Percentiles rank a stretch among this genome's conserved stretches.
Evolutionary conservation across 1,140 invertebrate species (phyloP).

Genomic region (Yoshiicerus persimilis): DNA sequence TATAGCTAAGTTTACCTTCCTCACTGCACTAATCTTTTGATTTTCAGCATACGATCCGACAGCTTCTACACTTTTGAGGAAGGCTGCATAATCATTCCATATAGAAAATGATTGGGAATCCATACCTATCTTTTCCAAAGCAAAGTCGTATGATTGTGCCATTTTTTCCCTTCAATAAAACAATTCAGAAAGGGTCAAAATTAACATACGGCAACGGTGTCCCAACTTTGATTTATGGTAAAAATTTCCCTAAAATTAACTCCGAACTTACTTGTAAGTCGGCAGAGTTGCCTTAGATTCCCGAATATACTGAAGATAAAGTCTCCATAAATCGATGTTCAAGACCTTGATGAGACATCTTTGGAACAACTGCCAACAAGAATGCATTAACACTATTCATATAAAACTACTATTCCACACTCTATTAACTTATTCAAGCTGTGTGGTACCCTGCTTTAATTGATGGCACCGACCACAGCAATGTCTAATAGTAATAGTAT

Average conservation of each 20-base stretch:
- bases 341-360: constrained; percentile 96
- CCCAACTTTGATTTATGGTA: too few relatives aligned
- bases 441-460: neutral
- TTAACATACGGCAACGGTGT: too few relatives aligned
- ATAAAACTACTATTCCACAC: neutral
- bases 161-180: constrained; percentile 84
- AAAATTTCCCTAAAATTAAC: neutral
- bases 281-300: constrained; percentile 92
- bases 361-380: constrained; percentile 83
- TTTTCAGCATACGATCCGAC: constrained; percentile 98
- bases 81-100: constrained; percentile 97
- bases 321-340: constrained; percentile 98
- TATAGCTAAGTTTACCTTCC: constrained; percentile 69
- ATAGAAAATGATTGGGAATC: constrained; percentile 94
- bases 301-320: constrained; percentile 96
- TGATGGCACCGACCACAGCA: neutral
- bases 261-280: constrained; percentile 83
- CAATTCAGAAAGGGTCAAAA: neutral
- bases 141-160: constrained; percentile 99
- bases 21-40: constrained; percentile 95
- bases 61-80: constrained; percentile 96
- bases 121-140: constrained; percentile 97
- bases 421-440: neutral
- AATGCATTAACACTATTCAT: constrained; percentile 15
- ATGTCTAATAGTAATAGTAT: neutral